Evolutionary conservation across 2,797 vertebrate genomes (phyloP).

Genomic region (Spheniscus humboldti): DNA sequence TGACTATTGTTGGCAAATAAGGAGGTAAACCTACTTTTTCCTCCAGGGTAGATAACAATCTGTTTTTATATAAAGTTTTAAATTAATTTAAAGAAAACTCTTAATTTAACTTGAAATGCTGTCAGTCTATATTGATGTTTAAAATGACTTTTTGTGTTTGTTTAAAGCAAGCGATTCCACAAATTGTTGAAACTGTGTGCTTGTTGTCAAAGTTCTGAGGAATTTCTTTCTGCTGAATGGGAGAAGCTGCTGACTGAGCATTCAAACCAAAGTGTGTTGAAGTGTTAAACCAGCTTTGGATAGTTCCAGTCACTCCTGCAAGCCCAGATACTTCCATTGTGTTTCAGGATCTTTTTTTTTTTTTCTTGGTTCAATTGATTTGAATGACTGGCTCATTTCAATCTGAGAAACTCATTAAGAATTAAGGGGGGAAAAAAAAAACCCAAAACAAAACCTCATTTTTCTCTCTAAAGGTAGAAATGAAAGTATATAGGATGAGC

Average conservation of each 20-base stretch:
- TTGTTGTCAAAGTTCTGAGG: not conserved
- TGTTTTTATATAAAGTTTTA: not conserved
- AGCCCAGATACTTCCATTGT: not conserved
- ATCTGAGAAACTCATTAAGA: not conserved
- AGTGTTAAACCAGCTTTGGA: not conserved
- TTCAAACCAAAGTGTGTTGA: not conserved
- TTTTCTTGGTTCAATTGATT: not conserved
- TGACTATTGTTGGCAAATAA: not conserved
- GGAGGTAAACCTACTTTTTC: not conserved
- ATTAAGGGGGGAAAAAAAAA: not conserved
- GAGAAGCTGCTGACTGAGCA: not conserved
- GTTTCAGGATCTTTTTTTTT: not conserved
- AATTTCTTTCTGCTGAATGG: not conserved
- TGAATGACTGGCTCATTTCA: not conserved
- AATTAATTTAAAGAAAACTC: not conserved
- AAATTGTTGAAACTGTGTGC: not conserved
- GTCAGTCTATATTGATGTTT: not conserved
- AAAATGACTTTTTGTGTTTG: not conserved
- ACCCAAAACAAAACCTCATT: not conserved
- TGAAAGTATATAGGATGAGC: not conserved
- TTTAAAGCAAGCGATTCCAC: not conserved
- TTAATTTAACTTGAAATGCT: not conserved
- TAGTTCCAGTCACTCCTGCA: not conserved
- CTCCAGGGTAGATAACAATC: not conserved
- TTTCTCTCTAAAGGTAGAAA: not conserved